phyloP scores from a whole-genome alignment of 2,888 invertebrate species.

The Drosophila picticornis region DNA sequence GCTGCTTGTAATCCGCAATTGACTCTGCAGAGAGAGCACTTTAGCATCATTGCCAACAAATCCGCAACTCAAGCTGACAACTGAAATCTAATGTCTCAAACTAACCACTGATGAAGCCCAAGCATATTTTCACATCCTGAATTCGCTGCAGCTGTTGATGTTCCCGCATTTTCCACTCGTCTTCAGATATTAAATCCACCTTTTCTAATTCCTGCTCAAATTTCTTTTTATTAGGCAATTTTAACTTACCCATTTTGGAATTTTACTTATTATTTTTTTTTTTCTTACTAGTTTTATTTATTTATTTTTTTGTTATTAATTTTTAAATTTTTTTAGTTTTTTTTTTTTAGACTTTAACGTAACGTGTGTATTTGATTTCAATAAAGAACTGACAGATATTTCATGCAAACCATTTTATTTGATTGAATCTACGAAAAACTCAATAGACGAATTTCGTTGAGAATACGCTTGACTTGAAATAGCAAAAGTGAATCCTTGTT shows the following conservation, averaged over 20 bases:
- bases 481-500: conserved; percentile 66
- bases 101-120: conserved; percentile 63
- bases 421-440: conserved; percentile 71
- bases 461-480: conserved; percentile 64
- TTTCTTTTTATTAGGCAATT: background rate
- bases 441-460: conserved; percentile 53
- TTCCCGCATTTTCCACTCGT: conserved; percentile 60
- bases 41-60: too few relatives aligned
- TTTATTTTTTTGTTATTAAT: background rate
- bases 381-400: conserved; percentile 30
- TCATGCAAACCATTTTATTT: conserved; percentile 23
- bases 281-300: background rate
- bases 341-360: background rate
- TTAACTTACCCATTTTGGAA: background rate
- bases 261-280: conserved; percentile 7
- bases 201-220: rapidly evolving
- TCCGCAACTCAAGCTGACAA: background rate
- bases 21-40: conserved; percentile 44
- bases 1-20: conserved; percentile 25
- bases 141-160: conserved; percentile 55
- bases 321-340: conserved; percentile 8
- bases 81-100: background rate
- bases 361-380: conserved; percentile 1
- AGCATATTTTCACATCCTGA: conserved; percentile 58
- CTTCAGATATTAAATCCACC: conserved; percentile 43